Percentiles rank a stretch among this genome's conserved stretches.
phyloP scores from a whole-genome alignment of 1,140 invertebrate genomes.

The honey bee (Apis mellifera) region Amel_HAv3.1 CM009932.2:13732001-13732500 shows the following conservation, averaged over 20 bases:
- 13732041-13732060: background rate
- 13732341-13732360: conserved; percentile 94
- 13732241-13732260: conserved; percentile 96
- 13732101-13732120: background rate
- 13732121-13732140: background rate
- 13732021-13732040: background rate
- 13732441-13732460: background rate
- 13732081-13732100: background rate
- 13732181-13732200: conserved; percentile 94
- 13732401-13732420: conserved; percentile 86
- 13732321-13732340: conserved; percentile 92
- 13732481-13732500: background rate
- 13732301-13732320: conserved; percentile 94
- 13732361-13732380: conserved; percentile 90
- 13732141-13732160: conserved; percentile 92
- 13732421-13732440: conserved; percentile 83
- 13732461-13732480: background rate
- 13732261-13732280: conserved; percentile 95
- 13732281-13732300: conserved; percentile 94
- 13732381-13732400: conserved; percentile 85
- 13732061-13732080: background rate
- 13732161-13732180: conserved; percentile 92
- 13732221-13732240: conserved; percentile 94
- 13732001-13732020: background rate
- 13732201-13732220: conserved; percentile 92